Conservation (phyloP, 2,888 invertebrate genomes). For the Hanleya hanleyi region DNA sequence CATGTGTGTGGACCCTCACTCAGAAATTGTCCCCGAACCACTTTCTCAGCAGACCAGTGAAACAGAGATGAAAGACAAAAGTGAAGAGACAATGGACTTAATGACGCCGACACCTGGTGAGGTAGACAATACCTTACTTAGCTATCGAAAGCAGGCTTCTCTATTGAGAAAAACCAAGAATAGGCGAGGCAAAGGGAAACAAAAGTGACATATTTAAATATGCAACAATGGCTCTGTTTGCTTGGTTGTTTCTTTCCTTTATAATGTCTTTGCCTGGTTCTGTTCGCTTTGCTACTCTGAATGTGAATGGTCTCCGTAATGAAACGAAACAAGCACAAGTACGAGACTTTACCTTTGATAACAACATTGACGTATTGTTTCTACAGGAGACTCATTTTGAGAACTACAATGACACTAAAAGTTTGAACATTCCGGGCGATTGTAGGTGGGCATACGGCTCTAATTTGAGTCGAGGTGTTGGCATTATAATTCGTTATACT, state of each 20-base stretch:
- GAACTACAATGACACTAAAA: background rate
- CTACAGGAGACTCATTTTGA: slow-evolving; percentile 1
- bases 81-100: no score
- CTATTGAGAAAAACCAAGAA: no score
- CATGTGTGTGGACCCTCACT: no score
- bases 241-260: background rate
- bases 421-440: background rate
- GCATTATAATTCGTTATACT: slow-evolving; percentile 1
- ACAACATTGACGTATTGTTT: background rate
- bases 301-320: background rate
- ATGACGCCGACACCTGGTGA: no score
- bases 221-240: slow-evolving; percentile 3
- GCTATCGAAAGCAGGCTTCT: no score
- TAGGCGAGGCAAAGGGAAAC: no score
- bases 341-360: background rate
- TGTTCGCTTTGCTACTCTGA: background rate
- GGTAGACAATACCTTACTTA: no score
- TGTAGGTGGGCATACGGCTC: background rate
- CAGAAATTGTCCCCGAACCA: no score
- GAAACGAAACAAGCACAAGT: background rate
- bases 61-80: no score
- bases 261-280: background rate
- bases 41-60: no score
- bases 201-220: no score
- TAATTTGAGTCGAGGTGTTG: background rate